These are phyloP conservation scores for Premnoplex brunnescens DNA, from an alignment of 2,797 vertebrate genomes.

Conservation along the genomic window DNA sequence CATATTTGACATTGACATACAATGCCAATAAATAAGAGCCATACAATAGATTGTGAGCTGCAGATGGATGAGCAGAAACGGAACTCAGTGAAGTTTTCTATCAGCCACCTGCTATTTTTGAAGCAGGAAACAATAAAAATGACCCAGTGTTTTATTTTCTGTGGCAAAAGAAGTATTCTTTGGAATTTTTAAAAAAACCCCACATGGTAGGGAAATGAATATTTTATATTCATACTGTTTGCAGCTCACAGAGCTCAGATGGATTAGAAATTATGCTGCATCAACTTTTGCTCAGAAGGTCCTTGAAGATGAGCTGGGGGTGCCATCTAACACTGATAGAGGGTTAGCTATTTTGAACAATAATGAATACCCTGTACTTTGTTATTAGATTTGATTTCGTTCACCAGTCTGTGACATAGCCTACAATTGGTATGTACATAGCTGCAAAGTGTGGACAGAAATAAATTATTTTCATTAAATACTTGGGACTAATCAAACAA, in stretches of 20 bases:
- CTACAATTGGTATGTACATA: not conserved
- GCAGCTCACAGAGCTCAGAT: not conserved
- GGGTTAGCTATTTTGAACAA: conserved; percentile 2
- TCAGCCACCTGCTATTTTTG: conserved; percentile 16
- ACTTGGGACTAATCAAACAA: not conserved
- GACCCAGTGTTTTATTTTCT: conserved; percentile 28
- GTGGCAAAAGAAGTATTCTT: conserved; percentile 1
- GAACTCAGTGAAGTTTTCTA: not conserved
- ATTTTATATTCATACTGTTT: not conserved
- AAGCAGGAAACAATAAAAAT: conserved; percentile 34
- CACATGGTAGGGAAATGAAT: not conserved
- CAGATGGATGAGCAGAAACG: not conserved
- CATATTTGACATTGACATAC: conserved; percentile 47
- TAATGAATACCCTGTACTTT: not conserved
- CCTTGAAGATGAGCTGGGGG: not conserved
- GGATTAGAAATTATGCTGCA: not conserved
- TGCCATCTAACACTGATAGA: not conserved
- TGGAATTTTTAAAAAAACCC: not conserved
- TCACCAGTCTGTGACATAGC: not conserved
- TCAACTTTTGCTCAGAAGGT: conserved; percentile 6
- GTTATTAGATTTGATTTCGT: not conserved
- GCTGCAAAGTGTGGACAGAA: not conserved
- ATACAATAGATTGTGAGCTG: not conserved
- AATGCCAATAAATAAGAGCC: conserved; percentile 40
- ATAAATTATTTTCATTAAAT: conserved; percentile 15